Conservation (phyloP, 2,888 invertebrate genomes). For the Hirtodrosophila confusa region DNA sequence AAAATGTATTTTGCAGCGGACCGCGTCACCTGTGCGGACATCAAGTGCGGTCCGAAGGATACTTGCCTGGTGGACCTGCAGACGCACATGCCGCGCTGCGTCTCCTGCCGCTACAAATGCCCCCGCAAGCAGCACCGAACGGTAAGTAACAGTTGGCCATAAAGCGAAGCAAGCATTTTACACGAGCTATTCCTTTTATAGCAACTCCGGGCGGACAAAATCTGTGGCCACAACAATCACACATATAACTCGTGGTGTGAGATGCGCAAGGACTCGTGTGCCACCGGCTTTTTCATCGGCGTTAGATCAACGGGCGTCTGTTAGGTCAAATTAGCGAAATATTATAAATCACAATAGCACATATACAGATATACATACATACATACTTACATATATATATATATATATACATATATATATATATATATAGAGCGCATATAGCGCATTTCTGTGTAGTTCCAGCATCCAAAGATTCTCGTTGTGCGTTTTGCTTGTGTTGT, state of each 20-base stretch:
- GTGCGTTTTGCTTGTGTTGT: slow-evolving; percentile 60
- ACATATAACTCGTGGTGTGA: slow-evolving; percentile 92
- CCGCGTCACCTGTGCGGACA: slow-evolving; percentile 87
- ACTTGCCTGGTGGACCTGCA: slow-evolving; percentile 88
- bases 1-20: slow-evolving; percentile 85
- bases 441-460: slow-evolving; percentile 58
- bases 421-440: slow-evolving; percentile 33
- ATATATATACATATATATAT: slow-evolving; percentile 34
- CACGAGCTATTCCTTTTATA: slow-evolving; percentile 22
- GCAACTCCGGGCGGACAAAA: slow-evolving; percentile 83
- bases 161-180: slow-evolving; percentile 7
- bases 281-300: slow-evolving; percentile 89
- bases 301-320: slow-evolving; percentile 89
- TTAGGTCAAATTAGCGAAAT: slow-evolving; percentile 59
- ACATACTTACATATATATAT: slow-evolving; percentile 5
- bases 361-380: slow-evolving; percentile 20
- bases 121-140: slow-evolving; percentile 83
- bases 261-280: slow-evolving; percentile 91
- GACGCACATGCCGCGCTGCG: slow-evolving; percentile 89
- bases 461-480: slow-evolving; percentile 77
- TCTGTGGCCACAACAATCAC: slow-evolving; percentile 90
- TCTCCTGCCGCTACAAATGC: slow-evolving; percentile 88
- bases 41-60: slow-evolving; percentile 88
- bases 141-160: slow-evolving; percentile 56
- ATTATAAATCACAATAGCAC: slow-evolving; percentile 41